These are phyloP conservation scores for Drosophila monieri DNA, from an alignment of 2,888 invertebrate genomes.

Conservation along the genomic window DNA sequence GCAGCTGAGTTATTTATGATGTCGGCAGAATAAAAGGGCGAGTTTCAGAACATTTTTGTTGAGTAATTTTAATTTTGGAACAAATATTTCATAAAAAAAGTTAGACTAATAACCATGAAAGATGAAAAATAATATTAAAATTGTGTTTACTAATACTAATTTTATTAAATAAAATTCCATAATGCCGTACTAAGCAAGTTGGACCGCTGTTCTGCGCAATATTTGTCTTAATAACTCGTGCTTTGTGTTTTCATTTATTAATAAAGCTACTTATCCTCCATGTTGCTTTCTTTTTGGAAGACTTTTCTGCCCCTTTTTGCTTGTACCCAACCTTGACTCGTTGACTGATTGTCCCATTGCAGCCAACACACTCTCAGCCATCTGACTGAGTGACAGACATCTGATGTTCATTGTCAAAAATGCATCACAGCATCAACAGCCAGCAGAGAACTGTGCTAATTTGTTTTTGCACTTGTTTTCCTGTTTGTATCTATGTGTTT, in stretches of 20 bases:
- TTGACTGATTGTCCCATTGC: constrained; percentile 36
- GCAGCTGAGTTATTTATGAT: constrained; percentile 1
- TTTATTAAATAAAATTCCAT: too few relatives aligned
- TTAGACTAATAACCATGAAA: not conserved
- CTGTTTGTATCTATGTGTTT: constrained; percentile 23
- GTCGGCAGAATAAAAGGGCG: not conserved
- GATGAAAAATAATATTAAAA: not conserved
- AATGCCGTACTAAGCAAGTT: too few relatives aligned
- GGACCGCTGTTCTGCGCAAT: too few relatives aligned
- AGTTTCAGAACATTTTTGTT: not conserved
- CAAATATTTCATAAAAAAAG: not conserved
- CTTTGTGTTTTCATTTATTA: not conserved
- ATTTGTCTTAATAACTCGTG: not conserved
- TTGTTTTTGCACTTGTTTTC: constrained; percentile 60
- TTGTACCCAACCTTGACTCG: constrained; percentile 20
- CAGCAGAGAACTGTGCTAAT: constrained; percentile 53
- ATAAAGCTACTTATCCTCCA: not conserved
- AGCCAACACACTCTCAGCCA: constrained; percentile 21
- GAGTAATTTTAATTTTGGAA: not conserved
- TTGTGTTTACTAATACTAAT: too few relatives aligned
- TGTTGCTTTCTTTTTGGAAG: not conserved
- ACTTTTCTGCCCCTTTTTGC: not conserved
- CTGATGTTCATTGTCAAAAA: constrained; percentile 74
- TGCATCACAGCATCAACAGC: constrained; percentile 47
- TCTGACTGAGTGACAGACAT: constrained; percentile 48